These are phyloP conservation scores for Stichopus chloronotus DNA, from an alignment of 35 echinoderm and acorn worm genomes.

Conservation along the genomic window DNA sequence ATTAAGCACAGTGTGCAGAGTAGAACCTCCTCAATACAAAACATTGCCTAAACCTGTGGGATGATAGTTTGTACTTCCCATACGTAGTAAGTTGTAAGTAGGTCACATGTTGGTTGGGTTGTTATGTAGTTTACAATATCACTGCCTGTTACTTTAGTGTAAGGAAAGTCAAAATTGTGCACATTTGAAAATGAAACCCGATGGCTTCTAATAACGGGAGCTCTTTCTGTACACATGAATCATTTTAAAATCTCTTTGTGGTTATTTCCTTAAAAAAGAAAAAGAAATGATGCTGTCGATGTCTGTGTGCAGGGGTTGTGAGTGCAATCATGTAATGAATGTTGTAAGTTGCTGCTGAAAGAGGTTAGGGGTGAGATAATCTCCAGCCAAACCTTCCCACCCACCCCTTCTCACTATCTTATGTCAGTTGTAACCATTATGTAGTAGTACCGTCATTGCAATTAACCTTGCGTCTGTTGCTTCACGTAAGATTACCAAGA, in stretches of 20 bases:
- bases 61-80: too few species aligned
- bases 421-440: slow-evolving; percentile 34
- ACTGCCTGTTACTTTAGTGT: too few species aligned
- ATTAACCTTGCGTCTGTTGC: slow-evolving; percentile 50
- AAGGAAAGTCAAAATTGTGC: too few species aligned
- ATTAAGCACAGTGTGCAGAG: too few species aligned
- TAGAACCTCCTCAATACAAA: too few species aligned
- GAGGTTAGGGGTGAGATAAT: neutral
- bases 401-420: too few species aligned
- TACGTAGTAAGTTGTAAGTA: too few species aligned
- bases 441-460: slow-evolving; percentile 45
- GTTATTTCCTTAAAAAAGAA: neutral
- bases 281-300: neutral
- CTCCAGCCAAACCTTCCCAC: neutral
- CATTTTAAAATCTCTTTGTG: slow-evolving; percentile 44
- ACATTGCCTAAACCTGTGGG: too few species aligned
- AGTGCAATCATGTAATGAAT: neutral
- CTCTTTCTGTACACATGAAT: neutral
- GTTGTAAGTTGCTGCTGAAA: neutral
- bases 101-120: too few species aligned
- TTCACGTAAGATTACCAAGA: slow-evolving; percentile 59
- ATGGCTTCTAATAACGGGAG: too few species aligned
- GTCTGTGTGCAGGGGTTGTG: neutral
- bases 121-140: too few species aligned
- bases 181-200: too few species aligned